A percentile compares a stretch with the other conserved stretches of the same genome.
Conservation (phyloP, 2,113 vertebrate species). For the Eidolon helvum region DNA sequence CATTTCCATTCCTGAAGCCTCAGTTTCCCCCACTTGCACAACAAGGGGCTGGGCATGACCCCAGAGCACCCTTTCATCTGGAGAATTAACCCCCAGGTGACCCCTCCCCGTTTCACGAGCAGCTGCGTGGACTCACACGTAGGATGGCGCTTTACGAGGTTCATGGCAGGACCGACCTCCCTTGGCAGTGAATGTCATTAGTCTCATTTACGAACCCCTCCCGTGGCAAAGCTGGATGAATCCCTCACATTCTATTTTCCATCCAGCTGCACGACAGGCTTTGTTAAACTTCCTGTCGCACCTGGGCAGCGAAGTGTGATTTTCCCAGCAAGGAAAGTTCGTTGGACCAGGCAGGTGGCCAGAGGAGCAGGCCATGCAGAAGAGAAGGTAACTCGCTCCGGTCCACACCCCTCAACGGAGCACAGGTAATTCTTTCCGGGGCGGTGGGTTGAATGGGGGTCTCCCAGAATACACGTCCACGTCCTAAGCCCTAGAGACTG, state of each 20-base stretch:
- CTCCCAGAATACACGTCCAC: background rate
- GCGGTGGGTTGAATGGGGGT: accelerated
- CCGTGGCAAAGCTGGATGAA: constrained; percentile 71
- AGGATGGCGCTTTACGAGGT: constrained; percentile 46
- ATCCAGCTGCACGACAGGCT: constrained; percentile 42
- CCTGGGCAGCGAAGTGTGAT: constrained; percentile 48
- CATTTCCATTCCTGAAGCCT: background rate
- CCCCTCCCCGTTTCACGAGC: background rate
- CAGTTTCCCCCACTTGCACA: background rate
- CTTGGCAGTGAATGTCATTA: constrained; percentile 59
- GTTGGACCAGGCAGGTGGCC: background rate
- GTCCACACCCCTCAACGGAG: accelerated
- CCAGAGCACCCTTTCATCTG: background rate
- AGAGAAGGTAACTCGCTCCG: too few species aligned
- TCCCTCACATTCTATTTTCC: constrained; percentile 69
- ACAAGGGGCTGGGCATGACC: background rate
- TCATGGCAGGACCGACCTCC: constrained; percentile 63
- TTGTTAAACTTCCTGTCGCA: constrained; percentile 41
- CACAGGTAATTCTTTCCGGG: too few species aligned
- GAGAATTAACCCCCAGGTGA: background rate
- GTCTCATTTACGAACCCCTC: constrained; percentile 65
- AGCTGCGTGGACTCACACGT: background rate
- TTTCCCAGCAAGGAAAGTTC: background rate
- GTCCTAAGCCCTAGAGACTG: background rate
- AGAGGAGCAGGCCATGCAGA: background rate